These are phyloP conservation scores for Bos taurus DNA, from an alignment of 2,113 vertebrate genomes.

Conservation along the genomic window ARS-UCD2.0 NC_037339.1:70095001-70095500, in stretches of 20 bases:
- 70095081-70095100: neutral
- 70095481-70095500: neutral
- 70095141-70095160: neutral
- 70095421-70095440: neutral
- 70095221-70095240: neutral
- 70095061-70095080: neutral
- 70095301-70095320: neutral
- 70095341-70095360: neutral
- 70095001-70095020: neutral
- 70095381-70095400: neutral
- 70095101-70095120: neutral
- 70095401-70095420: neutral
- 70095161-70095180: neutral
- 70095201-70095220: neutral
- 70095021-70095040: neutral
- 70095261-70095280: neutral
- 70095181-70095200: rapidly evolving
- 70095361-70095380: neutral
- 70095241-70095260: neutral
- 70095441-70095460: neutral
- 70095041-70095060: neutral
- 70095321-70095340: neutral
- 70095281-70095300: neutral
- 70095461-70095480: neutral
- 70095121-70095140: neutral